Evolutionary conservation across 2,888 invertebrate species (phyloP).

Genomic region (Drosophila limbata): DNA sequence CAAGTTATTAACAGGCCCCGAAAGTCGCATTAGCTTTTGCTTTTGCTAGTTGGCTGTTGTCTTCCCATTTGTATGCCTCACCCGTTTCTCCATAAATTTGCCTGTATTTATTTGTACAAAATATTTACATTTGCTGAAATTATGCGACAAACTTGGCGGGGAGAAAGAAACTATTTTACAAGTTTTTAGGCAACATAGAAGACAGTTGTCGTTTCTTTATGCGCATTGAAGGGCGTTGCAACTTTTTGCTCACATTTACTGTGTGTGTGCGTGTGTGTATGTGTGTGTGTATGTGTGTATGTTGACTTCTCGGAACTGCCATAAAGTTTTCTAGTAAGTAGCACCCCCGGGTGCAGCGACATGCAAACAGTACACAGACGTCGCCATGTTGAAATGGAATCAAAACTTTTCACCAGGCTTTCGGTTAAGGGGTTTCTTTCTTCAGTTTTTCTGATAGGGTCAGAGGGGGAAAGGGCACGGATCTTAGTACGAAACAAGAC

Average conservation of each 20-base stretch:
- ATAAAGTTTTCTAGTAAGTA: slow-evolving; percentile 74
- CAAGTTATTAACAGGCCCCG: slow-evolving; percentile 73
- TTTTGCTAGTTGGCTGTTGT: slow-evolving; percentile 54
- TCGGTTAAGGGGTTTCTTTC: slow-evolving; percentile 19
- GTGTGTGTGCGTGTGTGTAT: slow-evolving; percentile 3
- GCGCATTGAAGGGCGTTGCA: slow-evolving; percentile 27
- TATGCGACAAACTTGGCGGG: slow-evolving; percentile 67
- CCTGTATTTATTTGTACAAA: slow-evolving; percentile 64
- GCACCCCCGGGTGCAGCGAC: slow-evolving; percentile 68
- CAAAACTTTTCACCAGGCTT: slow-evolving; percentile 62
- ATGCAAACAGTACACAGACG: slow-evolving; percentile 60
- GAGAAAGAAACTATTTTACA: slow-evolving; percentile 65
- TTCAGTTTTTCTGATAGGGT: slow-evolving; percentile 6
- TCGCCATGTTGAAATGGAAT: slow-evolving; percentile 70
- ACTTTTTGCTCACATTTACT: slow-evolving; percentile 28
- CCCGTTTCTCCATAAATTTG: slow-evolving; percentile 26
- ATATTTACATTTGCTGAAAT: slow-evolving; percentile 75
- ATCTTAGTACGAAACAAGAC: slow-evolving; percentile 28
- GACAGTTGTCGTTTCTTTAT: slow-evolving; percentile 53
- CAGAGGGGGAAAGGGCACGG: not conserved
- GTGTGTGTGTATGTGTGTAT: slow-evolving; percentile 24
- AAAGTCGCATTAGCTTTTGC: slow-evolving; percentile 72
- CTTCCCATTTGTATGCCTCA: slow-evolving; percentile 33
- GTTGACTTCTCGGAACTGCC: slow-evolving; percentile 64
- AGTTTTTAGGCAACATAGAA: slow-evolving; percentile 67